Evolutionary conservation across 2,888 invertebrate species (phyloP), one percentile per base, ranked within the genome.

Genomic region (Oligia fasciuncula): DNA sequence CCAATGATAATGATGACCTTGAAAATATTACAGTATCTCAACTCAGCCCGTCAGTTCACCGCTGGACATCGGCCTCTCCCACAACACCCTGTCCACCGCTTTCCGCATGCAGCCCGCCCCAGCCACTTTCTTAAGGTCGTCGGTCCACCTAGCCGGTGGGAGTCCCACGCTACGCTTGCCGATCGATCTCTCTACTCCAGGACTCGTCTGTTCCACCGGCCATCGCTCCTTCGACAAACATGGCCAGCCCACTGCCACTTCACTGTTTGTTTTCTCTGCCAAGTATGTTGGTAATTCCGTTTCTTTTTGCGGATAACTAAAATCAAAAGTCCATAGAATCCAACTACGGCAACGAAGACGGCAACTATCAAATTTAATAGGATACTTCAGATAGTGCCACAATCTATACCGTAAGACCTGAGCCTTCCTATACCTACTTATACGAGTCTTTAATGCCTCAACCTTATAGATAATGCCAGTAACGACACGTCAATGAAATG

Each of bases 401-500:
- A 65, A 51, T 74, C 3, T 62, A 43, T 35, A 49, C 23, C 4
- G 35, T 83, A 62, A 51, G 17, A 60, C 23, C n/a, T 5, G 71
- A 3, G 2, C 8, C 29, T 54, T 29, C 5, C 6, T 43, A 51
- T 81, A 60, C 65, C 63, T 68, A 72, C 19, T 35, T 43, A 77
- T 51, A 69, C 14, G 23, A 54, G 9, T 35, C 14, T 11, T 29
- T 8, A 72, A n/a, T 8, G 46, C 8, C 40, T 43, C 51, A 54
- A 54, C 17, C 4, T 23, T 11, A 57, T n/a, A 57, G 23, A 57
- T 65, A 71, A 68, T 67, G 57, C 6, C 43, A 43, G 19, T 35
- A 82, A 63, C 23, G 40, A 49, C 73, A 74, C 23, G 49, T 68
- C 63, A 74, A 68, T 57, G 46, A 66, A 83, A 70, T 68, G 13